A percentile compares a stretch with the other conserved stretches of the same genome.
These are phyloP conservation scores for Lytechinus pictus DNA, from an alignment of 35 echinoderm and acorn worm genomes.

Conservation along the genomic window DNA sequence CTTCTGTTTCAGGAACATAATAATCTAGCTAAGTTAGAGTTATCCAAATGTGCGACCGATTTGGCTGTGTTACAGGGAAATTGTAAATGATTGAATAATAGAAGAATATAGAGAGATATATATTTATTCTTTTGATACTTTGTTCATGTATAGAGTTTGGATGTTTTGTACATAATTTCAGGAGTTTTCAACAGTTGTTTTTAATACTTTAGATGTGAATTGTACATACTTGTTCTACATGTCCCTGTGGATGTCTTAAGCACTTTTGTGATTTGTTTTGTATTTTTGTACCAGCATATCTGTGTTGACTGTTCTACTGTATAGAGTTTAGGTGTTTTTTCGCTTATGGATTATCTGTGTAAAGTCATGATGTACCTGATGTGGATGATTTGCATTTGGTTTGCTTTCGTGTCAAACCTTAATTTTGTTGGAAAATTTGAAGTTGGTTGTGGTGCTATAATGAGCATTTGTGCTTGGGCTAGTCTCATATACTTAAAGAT, in stretches of 20 bases:
- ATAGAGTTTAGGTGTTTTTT: neutral
- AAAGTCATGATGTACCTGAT: neutral
- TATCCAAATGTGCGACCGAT: neutral
- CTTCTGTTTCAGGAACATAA: neutral
- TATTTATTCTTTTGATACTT: constrained; percentile 21
- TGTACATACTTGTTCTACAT: neutral
- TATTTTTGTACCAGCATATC: neutral
- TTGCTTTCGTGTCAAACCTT: neutral
- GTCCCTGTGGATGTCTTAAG: neutral
- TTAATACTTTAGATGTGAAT: neutral
- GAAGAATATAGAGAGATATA: constrained; percentile 7
- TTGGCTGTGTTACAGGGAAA: neutral
- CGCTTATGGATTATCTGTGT: neutral
- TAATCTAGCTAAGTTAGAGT: neutral
- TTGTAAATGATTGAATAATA: constrained; percentile 15
- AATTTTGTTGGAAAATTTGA: neutral
- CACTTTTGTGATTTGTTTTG: neutral
- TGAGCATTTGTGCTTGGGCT: neutral
- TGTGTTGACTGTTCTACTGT: neutral
- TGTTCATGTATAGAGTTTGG: constrained; percentile 9
- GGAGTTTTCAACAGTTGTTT: neutral
- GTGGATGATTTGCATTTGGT: neutral
- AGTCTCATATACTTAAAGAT: neutral
- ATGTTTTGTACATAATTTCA: constrained; percentile 7
- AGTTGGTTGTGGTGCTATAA: neutral